These are phyloP conservation scores for Crotalus viridis DNA, from an alignment of 2,113 vertebrate species.

Conservation along the genomic window DNA sequence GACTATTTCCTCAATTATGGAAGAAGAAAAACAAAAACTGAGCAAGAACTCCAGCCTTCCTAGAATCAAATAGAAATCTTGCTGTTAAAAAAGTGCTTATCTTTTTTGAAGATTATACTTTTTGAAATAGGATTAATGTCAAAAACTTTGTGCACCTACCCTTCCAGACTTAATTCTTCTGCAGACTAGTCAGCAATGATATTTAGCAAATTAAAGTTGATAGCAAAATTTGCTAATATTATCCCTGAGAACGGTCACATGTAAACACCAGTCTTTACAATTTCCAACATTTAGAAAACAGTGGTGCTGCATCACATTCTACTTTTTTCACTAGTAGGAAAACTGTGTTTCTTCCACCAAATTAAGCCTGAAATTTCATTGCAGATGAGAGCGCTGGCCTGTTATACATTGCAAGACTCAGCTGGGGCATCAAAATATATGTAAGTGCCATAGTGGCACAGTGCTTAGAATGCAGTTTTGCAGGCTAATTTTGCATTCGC, in stretches of 20 bases:
- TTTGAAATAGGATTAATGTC: not conserved
- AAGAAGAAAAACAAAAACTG: constrained; percentile 67
- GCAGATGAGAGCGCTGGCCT: not conserved
- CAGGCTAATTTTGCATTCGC: no score
- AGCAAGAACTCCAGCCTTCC: constrained; percentile 68
- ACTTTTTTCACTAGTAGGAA: not conserved
- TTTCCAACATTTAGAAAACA: not conserved
- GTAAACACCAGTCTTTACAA: not conserved
- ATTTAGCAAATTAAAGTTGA: not conserved
- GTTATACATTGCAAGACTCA: not conserved
- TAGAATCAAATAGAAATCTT: constrained; percentile 39
- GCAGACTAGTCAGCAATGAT: not conserved
- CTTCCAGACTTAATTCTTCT: not conserved
- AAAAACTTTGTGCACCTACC: not conserved
- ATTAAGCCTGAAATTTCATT: not conserved
- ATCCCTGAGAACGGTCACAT: not conserved
- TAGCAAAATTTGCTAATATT: not conserved
- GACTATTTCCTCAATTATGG: constrained; percentile 70
- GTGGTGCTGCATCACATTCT: not conserved
- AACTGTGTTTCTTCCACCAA: not conserved
- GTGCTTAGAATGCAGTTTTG: no score
- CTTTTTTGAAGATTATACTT: not conserved
- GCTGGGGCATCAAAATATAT: not conserved
- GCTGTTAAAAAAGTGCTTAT: not conserved
- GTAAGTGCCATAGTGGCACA: no score